phyloP scores from a whole-genome alignment of 2,113 vertebrate genomes.

The Myanophis thanlyinensis region DNA sequence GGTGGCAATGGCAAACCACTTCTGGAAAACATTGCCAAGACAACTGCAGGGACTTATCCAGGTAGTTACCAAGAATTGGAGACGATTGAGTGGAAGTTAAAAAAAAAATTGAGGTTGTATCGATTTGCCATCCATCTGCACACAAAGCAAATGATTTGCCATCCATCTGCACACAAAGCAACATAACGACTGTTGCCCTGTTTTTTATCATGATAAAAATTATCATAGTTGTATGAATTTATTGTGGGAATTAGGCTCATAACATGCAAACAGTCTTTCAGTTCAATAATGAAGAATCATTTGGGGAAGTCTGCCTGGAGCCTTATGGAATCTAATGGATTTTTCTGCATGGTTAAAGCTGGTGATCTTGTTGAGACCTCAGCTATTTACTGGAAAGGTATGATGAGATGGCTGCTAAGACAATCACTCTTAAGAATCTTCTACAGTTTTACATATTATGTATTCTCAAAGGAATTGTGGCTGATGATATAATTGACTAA shows the following conservation, averaged over 20 bases:
- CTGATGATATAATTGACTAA: not conserved
- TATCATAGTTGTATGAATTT: not conserved
- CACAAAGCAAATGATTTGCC: not conserved
- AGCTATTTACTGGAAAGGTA: not conserved
- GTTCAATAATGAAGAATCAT: not conserved
- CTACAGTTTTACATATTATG: not conserved
- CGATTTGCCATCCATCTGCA: not conserved
- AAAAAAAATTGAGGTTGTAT: not conserved
- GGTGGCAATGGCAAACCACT: not conserved
- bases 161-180: not conserved
- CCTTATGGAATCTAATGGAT: not conserved
- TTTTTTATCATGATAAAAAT: not conserved
- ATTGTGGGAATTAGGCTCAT: not conserved
- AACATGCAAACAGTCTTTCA: not conserved
- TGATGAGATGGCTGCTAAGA: not conserved
- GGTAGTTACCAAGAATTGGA: not conserved
- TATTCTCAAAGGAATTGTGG: not conserved
- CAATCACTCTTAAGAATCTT: not conserved
- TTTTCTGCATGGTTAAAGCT: not conserved
- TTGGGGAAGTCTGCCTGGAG: not conserved
- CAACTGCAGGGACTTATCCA: not conserved
- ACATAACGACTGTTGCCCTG: not conserved
- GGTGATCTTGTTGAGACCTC: not conserved
- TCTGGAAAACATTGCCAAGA: not conserved
- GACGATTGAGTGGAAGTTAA: not conserved